Percentiles rank a stretch among this genome's conserved stretches.
Evolutionary conservation across 2,888 invertebrate species (phyloP).

Genomic region (Heliconius aoede): DNA sequence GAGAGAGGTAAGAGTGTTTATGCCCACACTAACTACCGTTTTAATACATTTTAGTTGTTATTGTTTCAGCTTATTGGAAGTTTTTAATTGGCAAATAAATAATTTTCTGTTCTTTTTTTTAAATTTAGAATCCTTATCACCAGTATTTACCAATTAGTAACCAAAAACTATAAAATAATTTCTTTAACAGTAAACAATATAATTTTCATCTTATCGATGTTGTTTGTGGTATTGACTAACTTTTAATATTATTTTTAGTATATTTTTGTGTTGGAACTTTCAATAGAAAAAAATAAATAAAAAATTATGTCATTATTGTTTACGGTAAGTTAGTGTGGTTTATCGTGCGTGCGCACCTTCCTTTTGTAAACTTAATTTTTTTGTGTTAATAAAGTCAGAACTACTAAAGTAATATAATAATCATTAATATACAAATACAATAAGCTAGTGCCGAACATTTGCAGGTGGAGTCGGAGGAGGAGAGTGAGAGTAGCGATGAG

Average conservation of each 20-base stretch:
- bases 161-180: background rate
- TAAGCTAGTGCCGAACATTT: slow-evolving; percentile 34
- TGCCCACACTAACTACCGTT: slow-evolving; percentile 78
- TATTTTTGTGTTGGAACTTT: background rate
- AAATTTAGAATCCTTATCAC: no score
- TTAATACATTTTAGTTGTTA: slow-evolving; percentile 32
- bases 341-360: slow-evolving; percentile 34
- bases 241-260: slow-evolving; percentile 1
- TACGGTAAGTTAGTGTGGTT: slow-evolving; percentile 37
- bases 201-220: slow-evolving; percentile 15
- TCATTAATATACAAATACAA: background rate
- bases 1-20: slow-evolving; percentile 66
- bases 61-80: background rate
- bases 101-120: background rate
- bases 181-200: background rate
- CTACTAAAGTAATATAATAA: background rate
- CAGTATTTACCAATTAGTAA: no score
- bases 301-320: background rate
- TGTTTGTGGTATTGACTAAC: slow-evolving; percentile 37
- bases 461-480: slow-evolving; percentile 80
- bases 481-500: slow-evolving; percentile 87
- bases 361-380: background rate
- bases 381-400: background rate
- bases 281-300: background rate
- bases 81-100: background rate